A percentile compares a stretch with the other conserved stretches of the same genome.
These are phyloP conservation scores for Aphelenchoides bicaudatus DNA, from an alignment of 2,888 invertebrate genomes.

Conservation along the genomic window DNA sequence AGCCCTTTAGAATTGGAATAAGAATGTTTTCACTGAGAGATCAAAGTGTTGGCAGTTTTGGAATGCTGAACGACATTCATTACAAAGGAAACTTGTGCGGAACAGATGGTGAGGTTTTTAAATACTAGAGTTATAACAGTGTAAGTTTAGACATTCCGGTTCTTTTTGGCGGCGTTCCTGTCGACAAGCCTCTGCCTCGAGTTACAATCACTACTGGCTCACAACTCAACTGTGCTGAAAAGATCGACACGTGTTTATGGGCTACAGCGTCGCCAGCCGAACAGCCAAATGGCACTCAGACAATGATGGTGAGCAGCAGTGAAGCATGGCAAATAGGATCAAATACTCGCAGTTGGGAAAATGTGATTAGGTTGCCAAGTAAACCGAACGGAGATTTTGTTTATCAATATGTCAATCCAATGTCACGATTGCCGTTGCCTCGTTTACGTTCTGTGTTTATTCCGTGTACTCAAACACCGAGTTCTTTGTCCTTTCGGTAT, in stretches of 20 bases:
- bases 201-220: conserved; percentile 33
- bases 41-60: conserved; percentile 45
- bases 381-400: conserved; percentile 49
- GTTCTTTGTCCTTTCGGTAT: conserved; percentile 51
- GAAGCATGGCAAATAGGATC: conserved; percentile 46
- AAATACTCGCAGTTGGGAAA: conserved; percentile 42
- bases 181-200: conserved; percentile 28
- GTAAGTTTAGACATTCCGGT: conserved; percentile 29
- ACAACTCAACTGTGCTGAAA: conserved; percentile 40
- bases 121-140: not conserved
- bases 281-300: not conserved
- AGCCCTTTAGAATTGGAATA: conserved; percentile 55
- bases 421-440: conserved; percentile 49
- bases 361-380: conserved; percentile 28
- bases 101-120: conserved; percentile 30
- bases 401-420: conserved; percentile 53
- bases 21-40: conserved; percentile 47
- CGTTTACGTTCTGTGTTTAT: conserved; percentile 48
- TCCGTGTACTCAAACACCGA: conserved; percentile 50
- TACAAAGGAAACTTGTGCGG: conserved; percentile 50
- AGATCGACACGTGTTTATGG: conserved; percentile 35
- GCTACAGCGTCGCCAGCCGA: conserved; percentile 20
- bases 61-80: conserved; percentile 46
- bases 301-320: not conserved
- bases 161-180: conserved; percentile 35